Evolutionary conservation across 2,113 vertebrate species (phyloP).

Genomic region (Proteles cristata): DNA sequence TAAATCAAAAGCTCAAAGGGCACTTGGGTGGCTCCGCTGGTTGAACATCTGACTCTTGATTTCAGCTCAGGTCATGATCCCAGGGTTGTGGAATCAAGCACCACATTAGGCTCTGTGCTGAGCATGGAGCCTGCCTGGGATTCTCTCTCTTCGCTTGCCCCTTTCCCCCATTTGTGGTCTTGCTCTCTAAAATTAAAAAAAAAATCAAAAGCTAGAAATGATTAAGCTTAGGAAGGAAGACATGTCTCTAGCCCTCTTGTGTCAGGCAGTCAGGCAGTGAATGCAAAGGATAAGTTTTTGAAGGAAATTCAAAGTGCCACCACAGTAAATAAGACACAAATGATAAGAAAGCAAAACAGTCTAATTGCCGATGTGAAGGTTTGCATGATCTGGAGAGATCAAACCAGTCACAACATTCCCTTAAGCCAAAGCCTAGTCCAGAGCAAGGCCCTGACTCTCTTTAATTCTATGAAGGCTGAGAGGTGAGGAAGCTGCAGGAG

Average conservation of each 20-base stretch:
- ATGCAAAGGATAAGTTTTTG: not conserved
- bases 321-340: not conserved
- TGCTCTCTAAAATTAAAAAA: no score
- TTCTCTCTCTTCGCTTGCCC: no score
- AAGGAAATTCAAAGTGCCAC: not conserved
- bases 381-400: not conserved
- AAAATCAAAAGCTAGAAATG: not conserved
- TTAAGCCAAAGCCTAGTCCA: not conserved
- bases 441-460: not conserved
- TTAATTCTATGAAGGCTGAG: not conserved
- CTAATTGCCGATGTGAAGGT: not conserved
- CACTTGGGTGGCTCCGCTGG: no score
- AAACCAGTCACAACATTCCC: not conserved
- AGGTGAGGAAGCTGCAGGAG: not conserved
- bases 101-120: no score
- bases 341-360: not conserved
- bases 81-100: no score
- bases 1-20: not conserved
- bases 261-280: not conserved
- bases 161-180: no score
- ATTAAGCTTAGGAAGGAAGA: not conserved
- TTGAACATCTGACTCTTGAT: no score
- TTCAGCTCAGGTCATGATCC: no score
- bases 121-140: no score
- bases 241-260: not conserved